Percentiles rank a stretch among this genome's conserved stretches.
Conservation (phyloP, 2,113 vertebrate genomes). For the Pelusios castaneus region DNA sequence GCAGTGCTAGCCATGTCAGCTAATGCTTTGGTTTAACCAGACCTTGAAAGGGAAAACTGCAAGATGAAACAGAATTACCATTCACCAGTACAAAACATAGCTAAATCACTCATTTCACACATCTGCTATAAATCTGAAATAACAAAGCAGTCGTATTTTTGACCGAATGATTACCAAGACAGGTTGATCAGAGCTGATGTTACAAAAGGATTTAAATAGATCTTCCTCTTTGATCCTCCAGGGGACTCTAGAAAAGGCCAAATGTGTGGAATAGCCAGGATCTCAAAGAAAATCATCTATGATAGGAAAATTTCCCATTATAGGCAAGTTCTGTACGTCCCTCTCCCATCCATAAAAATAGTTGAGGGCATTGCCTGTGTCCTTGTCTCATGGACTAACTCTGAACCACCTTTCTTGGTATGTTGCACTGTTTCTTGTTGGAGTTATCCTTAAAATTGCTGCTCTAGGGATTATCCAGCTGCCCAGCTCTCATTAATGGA, state of each 20-base stretch:
- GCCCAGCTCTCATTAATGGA: background rate
- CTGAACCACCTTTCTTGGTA: accelerated
- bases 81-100: accelerated
- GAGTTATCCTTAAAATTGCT: background rate
- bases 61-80: background rate
- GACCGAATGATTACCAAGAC: too few relatives aligned
- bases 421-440: background rate
- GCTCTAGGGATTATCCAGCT: background rate
- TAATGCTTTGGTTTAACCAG: background rate
- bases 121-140: background rate
- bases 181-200: background rate
- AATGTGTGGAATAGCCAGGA: accelerated
- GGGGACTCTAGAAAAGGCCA: background rate
- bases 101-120: background rate
- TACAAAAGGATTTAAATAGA: background rate
- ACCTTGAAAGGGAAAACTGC: background rate
- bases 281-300: accelerated
- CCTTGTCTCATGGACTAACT: background rate
- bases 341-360: accelerated
- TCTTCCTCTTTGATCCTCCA: accelerated
- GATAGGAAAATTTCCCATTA: background rate
- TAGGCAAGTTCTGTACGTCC: background rate
- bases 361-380: background rate
- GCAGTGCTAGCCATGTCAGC: background rate
- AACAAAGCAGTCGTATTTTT: background rate